A percentile compares a stretch with the other conserved stretches of the same genome.
phyloP scores from a whole-genome alignment of 1,140 invertebrate genomes.

The Sesamia nonagrioides region DNA sequence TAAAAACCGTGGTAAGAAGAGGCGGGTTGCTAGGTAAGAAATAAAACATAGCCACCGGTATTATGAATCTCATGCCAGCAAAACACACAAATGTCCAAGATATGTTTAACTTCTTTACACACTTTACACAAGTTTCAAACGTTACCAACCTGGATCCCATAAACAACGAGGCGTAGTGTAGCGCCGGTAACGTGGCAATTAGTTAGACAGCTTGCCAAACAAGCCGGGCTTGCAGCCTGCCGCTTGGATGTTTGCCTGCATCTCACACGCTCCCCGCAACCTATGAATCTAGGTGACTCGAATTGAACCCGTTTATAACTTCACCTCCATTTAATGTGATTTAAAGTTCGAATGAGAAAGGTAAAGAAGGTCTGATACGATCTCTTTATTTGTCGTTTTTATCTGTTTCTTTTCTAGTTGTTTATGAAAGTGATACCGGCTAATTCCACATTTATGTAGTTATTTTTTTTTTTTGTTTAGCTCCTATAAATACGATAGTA shows the following conservation, averaged over 20 bases:
- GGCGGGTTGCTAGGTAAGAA: not conserved
- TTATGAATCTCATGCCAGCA: not conserved
- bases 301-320: conserved; percentile 47
- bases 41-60: not conserved
- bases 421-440: too few relatives aligned
- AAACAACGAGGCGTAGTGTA: conserved; percentile 52
- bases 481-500: too few relatives aligned
- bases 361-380: not conserved
- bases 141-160: conserved; percentile 51
- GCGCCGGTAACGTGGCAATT: conserved; percentile 62
- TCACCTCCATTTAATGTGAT: conserved; percentile 43
- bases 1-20: too few relatives aligned
- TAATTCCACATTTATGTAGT: too few relatives aligned
- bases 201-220: conserved; percentile 71
- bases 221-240: conserved; percentile 48
- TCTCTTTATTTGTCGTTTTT: not conserved
- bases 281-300: conserved; percentile 58
- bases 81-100: conserved; percentile 26
- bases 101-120: conserved; percentile 53
- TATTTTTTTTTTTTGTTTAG: too few relatives aligned
- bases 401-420: not conserved
- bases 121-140: conserved; percentile 53
- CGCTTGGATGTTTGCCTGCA: conserved; percentile 58
- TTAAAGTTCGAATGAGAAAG: conserved; percentile 9
- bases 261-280: conserved; percentile 54